Evolutionary conservation across 2,888 invertebrate genomes (phyloP).

Genomic region (Drosophila infuscata): DNA sequence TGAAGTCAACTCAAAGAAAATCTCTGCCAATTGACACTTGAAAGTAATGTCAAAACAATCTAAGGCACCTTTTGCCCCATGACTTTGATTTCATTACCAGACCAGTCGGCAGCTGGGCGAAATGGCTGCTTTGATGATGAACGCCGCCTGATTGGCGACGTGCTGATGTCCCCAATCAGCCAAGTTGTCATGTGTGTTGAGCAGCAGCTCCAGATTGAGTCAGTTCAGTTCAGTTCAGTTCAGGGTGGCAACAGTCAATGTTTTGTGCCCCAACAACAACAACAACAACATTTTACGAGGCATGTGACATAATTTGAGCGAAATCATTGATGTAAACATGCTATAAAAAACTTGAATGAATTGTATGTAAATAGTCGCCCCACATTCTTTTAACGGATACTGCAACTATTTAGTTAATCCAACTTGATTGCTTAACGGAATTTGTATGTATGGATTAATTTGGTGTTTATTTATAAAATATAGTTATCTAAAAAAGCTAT

Average conservation of each 20-base stretch:
- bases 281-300: neutral
- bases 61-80: constrained; percentile 55
- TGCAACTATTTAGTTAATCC: constrained; percentile 35
- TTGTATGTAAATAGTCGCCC: constrained; percentile 35
- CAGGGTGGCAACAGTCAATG: constrained; percentile 13
- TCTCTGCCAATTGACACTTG: constrained; percentile 73
- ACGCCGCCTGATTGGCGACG: constrained; percentile 67
- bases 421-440: constrained; percentile 11
- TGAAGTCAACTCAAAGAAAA: constrained; percentile 35
- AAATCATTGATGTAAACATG: constrained; percentile 34
- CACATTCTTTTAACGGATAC: constrained; percentile 22
- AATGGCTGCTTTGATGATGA: constrained; percentile 21
- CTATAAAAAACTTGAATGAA: constrained; percentile 45
- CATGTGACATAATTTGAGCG: constrained; percentile 40
- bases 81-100: constrained; percentile 60
- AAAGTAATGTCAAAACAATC: constrained; percentile 78
- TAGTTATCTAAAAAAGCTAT: neutral
- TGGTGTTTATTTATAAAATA: neutral
- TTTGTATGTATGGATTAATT: constrained; percentile 10
- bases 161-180: constrained; percentile 73
- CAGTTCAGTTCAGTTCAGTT: neutral
- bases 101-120: neutral
- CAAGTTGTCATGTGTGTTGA: constrained; percentile 51
- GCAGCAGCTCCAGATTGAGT: constrained; percentile 6
- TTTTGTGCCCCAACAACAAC: constrained; percentile 1